Percentiles rank a stretch among this genome's conserved stretches.
Conservation (phyloP, 2,888 invertebrate genomes). For the Silvanus unidentatus region DNA sequence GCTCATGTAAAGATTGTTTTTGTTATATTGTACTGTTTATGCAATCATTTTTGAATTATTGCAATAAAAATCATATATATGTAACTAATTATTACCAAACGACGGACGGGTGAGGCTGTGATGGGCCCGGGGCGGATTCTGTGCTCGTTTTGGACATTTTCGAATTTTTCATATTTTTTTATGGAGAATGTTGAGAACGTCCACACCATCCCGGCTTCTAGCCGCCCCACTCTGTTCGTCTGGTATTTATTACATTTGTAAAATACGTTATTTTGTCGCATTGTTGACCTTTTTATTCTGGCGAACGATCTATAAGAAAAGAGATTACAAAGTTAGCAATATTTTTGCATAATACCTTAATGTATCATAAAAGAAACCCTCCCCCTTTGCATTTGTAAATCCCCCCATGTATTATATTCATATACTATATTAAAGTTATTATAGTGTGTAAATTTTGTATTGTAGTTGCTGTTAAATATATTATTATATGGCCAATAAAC, state of each 20-base stretch:
- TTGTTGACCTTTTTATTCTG: slow-evolving; percentile 42
- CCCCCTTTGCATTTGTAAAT: slow-evolving; percentile 42
- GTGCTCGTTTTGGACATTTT: neutral
- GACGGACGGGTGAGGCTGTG: too few species aligned
- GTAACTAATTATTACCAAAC: neutral
- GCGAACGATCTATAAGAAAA: slow-evolving; percentile 44
- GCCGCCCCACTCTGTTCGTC: too few species aligned
- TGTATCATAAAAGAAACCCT: slow-evolving; percentile 38
- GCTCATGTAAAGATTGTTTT: slow-evolving; percentile 48
- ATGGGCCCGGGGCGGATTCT: too few species aligned
- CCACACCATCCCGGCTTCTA: too few species aligned
- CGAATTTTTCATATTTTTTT: slow-evolving; percentile 3
- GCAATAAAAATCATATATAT: slow-evolving; percentile 17
- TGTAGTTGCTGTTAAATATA: slow-evolving; percentile 69
- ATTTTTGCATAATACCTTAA: slow-evolving; percentile 49
- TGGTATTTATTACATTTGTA: slow-evolving; percentile 16
- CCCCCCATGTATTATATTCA: slow-evolving; percentile 49
- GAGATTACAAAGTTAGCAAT: slow-evolving; percentile 48
- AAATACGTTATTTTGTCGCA: slow-evolving; percentile 35
- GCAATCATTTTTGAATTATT: slow-evolving; percentile 25
- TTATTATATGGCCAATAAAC: slow-evolving; percentile 67
- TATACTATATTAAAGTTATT: slow-evolving; percentile 55
- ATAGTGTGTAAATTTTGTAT: slow-evolving; percentile 70
- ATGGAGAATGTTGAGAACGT: too few species aligned
- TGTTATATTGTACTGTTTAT: slow-evolving; percentile 43